These are phyloP conservation scores for Cheilosia scutellata DNA, from an alignment of 2,888 invertebrate species.

Conservation along the genomic window DNA sequence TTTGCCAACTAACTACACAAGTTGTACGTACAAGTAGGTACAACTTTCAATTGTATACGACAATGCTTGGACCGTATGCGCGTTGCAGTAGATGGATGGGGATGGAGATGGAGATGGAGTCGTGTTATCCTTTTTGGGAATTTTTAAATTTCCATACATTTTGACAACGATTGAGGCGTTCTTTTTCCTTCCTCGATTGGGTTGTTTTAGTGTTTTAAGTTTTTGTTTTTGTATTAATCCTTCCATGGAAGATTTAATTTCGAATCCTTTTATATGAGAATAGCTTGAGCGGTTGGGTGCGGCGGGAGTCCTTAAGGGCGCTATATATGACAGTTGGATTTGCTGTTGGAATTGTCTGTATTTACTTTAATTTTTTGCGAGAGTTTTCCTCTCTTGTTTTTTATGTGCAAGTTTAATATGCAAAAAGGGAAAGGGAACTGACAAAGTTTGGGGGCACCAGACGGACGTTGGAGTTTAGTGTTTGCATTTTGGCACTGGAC, in stretches of 20 bases:
- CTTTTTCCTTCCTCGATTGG: slow-evolving; percentile 17
- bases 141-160: slow-evolving; percentile 73
- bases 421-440: slow-evolving; percentile 51
- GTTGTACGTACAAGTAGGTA: slow-evolving; percentile 52
- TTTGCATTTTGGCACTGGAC: slow-evolving; percentile 73
- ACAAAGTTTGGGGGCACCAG: slow-evolving; percentile 44
- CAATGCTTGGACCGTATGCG: slow-evolving; percentile 12
- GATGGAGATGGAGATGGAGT: slow-evolving; percentile 4
- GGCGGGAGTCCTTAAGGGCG: slow-evolving; percentile 32
- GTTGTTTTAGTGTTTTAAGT: slow-evolving; percentile 44
- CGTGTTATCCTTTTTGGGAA: slow-evolving; percentile 45
- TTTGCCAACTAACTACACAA: slow-evolving; percentile 73
- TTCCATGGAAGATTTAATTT: slow-evolving; percentile 69
- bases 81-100: not conserved
- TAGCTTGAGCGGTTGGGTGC: slow-evolving; percentile 58
- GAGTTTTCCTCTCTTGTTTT: slow-evolving; percentile 7
- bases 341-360: slow-evolving; percentile 65
- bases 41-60: slow-evolving; percentile 65
- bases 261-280: slow-evolving; percentile 65
- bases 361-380: slow-evolving; percentile 52
- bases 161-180: slow-evolving; percentile 72
- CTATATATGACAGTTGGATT: slow-evolving; percentile 64
- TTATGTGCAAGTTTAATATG: slow-evolving; percentile 27
- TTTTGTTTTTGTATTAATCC: slow-evolving; percentile 46
- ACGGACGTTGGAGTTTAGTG: slow-evolving; percentile 74